Evolutionary conservation across 2,797 vertebrate species (phyloP).

Genomic region (Pseudochirops corinnae): DNA sequence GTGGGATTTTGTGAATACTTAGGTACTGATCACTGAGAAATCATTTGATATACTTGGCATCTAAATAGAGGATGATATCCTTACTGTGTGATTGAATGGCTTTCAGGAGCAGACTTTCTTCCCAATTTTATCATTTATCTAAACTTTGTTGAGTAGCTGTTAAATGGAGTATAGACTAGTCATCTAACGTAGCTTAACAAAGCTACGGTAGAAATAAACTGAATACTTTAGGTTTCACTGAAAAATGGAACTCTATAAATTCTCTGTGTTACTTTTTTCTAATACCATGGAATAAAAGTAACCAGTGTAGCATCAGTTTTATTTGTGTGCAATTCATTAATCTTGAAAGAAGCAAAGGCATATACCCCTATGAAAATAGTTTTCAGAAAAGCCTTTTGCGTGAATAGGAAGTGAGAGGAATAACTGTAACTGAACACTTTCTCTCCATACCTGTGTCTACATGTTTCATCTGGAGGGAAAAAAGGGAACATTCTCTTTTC

Average conservation of each 20-base stretch:
- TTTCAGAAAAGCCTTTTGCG: conserved; percentile 16
- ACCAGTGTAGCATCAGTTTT: background rate
- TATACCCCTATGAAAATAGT: background rate
- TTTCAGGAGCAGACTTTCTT: background rate
- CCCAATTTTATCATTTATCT: conserved; percentile 6
- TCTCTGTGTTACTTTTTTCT: background rate
- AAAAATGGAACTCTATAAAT: background rate
- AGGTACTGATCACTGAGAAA: background rate
- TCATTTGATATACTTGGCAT: background rate
- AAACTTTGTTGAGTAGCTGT: background rate
- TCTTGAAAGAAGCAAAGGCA: conserved; percentile 16
- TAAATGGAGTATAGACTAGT: background rate
- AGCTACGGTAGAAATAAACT: background rate
- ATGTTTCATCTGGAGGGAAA: conserved; percentile 25
- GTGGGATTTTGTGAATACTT: background rate
- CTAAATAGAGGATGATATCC: background rate
- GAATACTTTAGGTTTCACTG: conserved; percentile 1
- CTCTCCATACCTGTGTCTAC: background rate
- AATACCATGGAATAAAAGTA: conserved; percentile 1
- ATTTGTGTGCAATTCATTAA: background rate
- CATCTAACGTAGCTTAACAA: background rate
- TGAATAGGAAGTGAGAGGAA: conserved; percentile 6
- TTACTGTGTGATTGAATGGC: background rate
- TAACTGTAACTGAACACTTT: background rate
- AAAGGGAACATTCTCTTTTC: conserved; percentile 18